Percentiles rank a stretch among this genome's conserved stretches.
Evolutionary conservation across 1,140 invertebrate genomes (phyloP).

Genomic region (Sitobion miscanthi): DNA sequence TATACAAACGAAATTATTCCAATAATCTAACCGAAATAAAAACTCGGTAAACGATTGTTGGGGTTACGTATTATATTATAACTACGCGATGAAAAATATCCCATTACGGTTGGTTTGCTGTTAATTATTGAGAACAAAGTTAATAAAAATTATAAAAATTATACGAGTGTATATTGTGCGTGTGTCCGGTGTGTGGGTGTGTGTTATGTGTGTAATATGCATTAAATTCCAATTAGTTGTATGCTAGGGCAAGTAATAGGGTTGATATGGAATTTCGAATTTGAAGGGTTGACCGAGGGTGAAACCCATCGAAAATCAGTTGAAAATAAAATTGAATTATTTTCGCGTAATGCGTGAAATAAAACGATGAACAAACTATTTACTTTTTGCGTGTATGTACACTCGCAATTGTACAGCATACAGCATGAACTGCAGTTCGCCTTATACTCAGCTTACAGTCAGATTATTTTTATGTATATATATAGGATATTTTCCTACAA

Average conservation of each 20-base stretch:
- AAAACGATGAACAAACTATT: background rate
- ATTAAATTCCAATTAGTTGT: slow-evolving; percentile 2
- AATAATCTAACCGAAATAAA: background rate
- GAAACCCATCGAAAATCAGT: background rate
- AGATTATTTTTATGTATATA: background rate
- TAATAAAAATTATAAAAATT: background rate
- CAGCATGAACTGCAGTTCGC: background rate
- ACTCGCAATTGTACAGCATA: background rate
- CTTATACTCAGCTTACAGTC: background rate
- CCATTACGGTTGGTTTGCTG: background rate
- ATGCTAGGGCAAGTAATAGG: background rate
- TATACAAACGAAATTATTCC: background rate
- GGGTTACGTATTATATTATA: background rate
- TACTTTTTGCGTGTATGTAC: too few species aligned
- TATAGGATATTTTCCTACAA: background rate
- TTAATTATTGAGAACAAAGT: background rate
- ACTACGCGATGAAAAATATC: background rate
- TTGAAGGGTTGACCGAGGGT: background rate
- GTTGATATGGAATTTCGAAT: background rate
- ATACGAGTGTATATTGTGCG: background rate
- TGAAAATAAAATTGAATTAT: slow-evolving; percentile 10
- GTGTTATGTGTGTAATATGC: background rate
- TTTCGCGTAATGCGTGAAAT: background rate
- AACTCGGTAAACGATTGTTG: background rate
- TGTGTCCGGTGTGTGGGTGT: background rate